phyloP scores from a whole-genome alignment of 2,797 vertebrate species.

The Rousettus madagascariensis region DNA sequence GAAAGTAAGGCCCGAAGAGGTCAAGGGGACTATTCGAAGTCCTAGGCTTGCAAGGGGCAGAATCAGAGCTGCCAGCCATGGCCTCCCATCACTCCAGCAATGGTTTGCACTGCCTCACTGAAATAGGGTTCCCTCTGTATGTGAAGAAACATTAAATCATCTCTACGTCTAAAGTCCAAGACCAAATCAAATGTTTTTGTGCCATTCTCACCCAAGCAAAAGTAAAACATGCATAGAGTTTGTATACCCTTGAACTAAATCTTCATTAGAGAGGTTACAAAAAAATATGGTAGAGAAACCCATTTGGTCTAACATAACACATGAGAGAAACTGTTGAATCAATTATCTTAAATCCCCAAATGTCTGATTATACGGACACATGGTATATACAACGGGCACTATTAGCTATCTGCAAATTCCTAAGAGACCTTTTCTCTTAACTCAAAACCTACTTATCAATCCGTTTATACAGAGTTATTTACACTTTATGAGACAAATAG shows the following conservation, averaged over 20 bases:
- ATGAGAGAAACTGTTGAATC: neutral
- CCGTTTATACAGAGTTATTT: neutral
- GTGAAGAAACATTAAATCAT: neutral
- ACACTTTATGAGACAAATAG: neutral
- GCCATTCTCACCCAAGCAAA: neutral
- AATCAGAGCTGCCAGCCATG: neutral
- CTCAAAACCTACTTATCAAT: neutral
- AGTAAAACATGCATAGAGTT: neutral
- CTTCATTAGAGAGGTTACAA: neutral
- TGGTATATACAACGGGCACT: neutral
- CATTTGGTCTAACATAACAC: neutral
- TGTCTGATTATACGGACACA: neutral
- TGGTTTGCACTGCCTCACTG: neutral
- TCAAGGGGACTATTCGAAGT: neutral
- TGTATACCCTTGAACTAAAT: slow-evolving; percentile 5
- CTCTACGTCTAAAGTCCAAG: neutral
- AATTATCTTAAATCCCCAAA: neutral
- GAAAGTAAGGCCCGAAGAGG: neutral
- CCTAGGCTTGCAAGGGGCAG: neutral
- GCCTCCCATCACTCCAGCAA: neutral
- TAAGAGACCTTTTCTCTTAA: neutral
- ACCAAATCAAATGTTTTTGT: neutral
- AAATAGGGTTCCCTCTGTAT: neutral
- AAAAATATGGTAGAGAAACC: neutral
- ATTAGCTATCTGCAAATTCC: neutral